Base-by-base conservation (phyloP, 92 coral and sea anemone genomes). In the Ricordea florida region DNA sequence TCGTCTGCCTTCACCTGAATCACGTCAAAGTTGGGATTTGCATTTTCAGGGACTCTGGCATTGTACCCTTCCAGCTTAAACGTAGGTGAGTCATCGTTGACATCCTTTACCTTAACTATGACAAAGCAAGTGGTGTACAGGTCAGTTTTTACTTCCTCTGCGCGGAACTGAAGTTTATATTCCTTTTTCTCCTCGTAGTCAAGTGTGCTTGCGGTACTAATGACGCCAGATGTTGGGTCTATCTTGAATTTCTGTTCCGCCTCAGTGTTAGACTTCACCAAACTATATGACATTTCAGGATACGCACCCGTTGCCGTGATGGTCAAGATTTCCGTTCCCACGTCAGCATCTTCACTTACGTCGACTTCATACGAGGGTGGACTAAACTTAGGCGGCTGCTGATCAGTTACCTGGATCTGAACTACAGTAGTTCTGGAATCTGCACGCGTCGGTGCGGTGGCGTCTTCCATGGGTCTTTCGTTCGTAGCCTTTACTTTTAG, bases 41-140 rank as follows among this genome's bases (percentile, higher is more conserved):
- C 93, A 61, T 88, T 87, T 63, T 94, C 98, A 34, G 89, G 90
- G 2, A 94, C 98, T 34, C 94, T 76, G 47, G 97, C 98, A 35
- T 72, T 74, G 69, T 94, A 94, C 44, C 69, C 76, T 38, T 80
- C 81, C 37, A 92, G 90, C 62, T 83, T 85, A 69, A 94, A 94
- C 6, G 91, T 81, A 10, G 98, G 98, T 26, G 93, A 62, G 25
- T 91, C 92, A 35, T 94, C 98, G 24, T 94, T 94, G 1, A 91
- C 87, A 80, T 94, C 97, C 0, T 15, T 53, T 24, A 94, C 65
- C 2, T 10, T 14, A 6, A 94, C 66, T 5, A 3, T 59, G n/a
- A 91, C 94, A 2, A 58, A 27, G 14, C 92, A 90, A 13, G 93
- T 88, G 31, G 97, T 38, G 38, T 85, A 89, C 3, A 94, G 69